Base-by-base conservation (phyloP, 2,797 vertebrate genomes). In the Oceanodroma leucorhoa region DNA sequence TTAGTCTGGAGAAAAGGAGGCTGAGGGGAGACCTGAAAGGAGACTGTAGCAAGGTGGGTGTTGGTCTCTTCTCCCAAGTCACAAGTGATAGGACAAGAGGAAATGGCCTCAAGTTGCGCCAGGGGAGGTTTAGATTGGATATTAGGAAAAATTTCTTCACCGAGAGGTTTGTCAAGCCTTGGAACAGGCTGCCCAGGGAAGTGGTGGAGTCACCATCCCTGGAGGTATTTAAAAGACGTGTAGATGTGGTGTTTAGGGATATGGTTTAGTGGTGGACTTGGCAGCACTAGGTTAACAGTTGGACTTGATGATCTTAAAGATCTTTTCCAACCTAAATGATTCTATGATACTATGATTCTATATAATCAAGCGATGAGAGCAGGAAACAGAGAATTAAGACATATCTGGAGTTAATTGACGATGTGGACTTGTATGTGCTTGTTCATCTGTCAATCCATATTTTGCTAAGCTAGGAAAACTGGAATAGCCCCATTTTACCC, bases 331-430 rank as follows among this genome's bases (percentile, higher is more conserved):
- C 15, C 23, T 36, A 58, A 58, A 17, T 1, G 2, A 58, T 58
- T 58, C n/a, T 24, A 24, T 57, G 54, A 55, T 32, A 13, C 30
- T 54, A 32, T 51, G 53, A 54, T 34, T 23, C 23, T 36, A 17
- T 66, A 20, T 26, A 60, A 93, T 91, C 51, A 72, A 91, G 64
- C 78, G 61, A 89, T 94, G 91, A 93, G 65, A 88, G 69, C 66
- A 93, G 80, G 76, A 94, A 92, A 75, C 66, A 76, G 69, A 82
- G 43, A 91, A 89, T 88, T 84, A 94, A 86, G 79, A 71, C 0
- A 1, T 82, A 72, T 83, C 48, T 93, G 48, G 41, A 91, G 24
- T 85, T 88, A 92, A 90, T 30, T 84, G 85, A 41, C 2, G 7
- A 16, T 66, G 61, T 50, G 41, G 51, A 62, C 16, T 88, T 83